Evolutionary conservation across 1,140 invertebrate species (phyloP), one percentile per base, ranked within the genome.

Genomic region (Elysia chlorotica): DNA sequence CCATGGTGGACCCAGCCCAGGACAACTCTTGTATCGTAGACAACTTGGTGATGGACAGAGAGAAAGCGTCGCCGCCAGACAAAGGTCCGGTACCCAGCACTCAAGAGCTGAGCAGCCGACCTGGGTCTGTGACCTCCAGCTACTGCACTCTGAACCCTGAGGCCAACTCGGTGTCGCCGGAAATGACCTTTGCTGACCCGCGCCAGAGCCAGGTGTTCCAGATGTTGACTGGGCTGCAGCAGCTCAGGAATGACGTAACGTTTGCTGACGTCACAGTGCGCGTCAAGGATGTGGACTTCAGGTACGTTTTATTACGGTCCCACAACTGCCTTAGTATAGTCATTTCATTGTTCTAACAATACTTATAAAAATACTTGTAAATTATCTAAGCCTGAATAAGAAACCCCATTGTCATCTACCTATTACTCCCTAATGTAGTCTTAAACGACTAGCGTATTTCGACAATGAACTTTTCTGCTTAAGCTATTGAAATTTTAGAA

Each of bases 171-270:
- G 17, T n/a, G n/a, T n/a, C 2, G 17, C 48, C 33, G 1, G 67
- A 69, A 28, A 36, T 69, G 37, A 37, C 67, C 4, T 69, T 69
- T 23, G 23, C 23, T 33, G 67, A 69, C 56, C 67, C 67, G 10
- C 41, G 67, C 5, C 67, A 69, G 54, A 69, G 59, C 38, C 67
- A 69, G 30, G 67, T 69, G 41, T 69, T 69, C 28, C 67, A 69
- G 30, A 5, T 69, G 1, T 28, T 69, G 36, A 69, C 67, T 21
- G 67, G 67, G 6, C 21, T 69, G n/a, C 67, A 69, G 67, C 67
- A 69, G 54, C n/a, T 69, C 5, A 36, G 67, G 4, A 30, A 56
- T 28, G 30, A 35, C 35, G 67, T 53, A 5, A 53, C 36, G 56
- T 69, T 59, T 59, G 67, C 67, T 5, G 67, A 69, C 33, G 21